Evolutionary conservation across 2,888 invertebrate species (phyloP).

Genomic region (Netelia fuscicornis): DNA sequence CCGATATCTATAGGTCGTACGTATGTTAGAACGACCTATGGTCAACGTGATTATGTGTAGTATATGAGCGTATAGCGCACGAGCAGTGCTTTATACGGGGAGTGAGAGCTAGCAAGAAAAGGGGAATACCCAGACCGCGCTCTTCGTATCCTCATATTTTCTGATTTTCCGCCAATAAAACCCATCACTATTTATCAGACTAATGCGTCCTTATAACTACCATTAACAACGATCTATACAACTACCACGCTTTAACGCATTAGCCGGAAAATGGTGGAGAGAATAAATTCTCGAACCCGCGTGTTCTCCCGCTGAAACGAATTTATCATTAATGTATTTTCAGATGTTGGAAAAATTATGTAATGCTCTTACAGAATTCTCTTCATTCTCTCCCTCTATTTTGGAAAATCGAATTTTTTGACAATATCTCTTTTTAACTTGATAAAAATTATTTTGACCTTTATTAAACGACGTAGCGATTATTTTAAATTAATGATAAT

Average conservation of each 20-base stretch:
- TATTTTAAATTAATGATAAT: too few relatives aligned
- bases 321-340: slow-evolving; percentile 58
- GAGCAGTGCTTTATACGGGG: slow-evolving; percentile 6
- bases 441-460: too few relatives aligned
- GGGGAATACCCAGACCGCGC: slow-evolving; percentile 70
- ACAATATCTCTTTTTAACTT: too few relatives aligned
- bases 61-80: neutral
- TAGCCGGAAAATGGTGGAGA: slow-evolving; percentile 68
- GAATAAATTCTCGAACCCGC: slow-evolving; percentile 33
- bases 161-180: slow-evolving; percentile 85
- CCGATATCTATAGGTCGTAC: slow-evolving; percentile 9
- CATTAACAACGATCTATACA: slow-evolving; percentile 83
- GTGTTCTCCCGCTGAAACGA: slow-evolving; percentile 30
- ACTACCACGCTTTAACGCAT: slow-evolving; percentile 77
- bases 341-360: neutral
- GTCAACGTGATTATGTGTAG: slow-evolving; percentile 31
- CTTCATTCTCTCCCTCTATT: neutral
- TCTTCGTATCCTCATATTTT: slow-evolving; percentile 81
- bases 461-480: too few relatives aligned
- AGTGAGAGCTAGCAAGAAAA: slow-evolving; percentile 68
- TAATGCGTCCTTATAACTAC: slow-evolving; percentile 84
- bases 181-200: slow-evolving; percentile 85
- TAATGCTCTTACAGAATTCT: slow-evolving; percentile 6
- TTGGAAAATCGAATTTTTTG: neutral
- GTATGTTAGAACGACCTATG: slow-evolving; percentile 10